Conservation (phyloP, 2,888 invertebrate species). For the Onchidella celtica region DNA sequence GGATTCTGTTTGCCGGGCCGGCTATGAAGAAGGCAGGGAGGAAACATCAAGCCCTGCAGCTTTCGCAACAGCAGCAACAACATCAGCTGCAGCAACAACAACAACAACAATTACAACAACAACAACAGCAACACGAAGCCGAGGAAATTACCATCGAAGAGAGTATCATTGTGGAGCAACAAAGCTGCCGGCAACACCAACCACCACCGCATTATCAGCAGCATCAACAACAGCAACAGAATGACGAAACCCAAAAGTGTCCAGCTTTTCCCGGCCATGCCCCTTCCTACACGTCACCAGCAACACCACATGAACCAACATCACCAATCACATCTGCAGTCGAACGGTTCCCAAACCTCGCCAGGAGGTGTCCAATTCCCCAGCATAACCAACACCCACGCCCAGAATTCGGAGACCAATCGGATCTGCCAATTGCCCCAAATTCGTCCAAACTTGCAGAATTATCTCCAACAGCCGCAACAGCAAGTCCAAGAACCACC, state of each 20-base stretch:
- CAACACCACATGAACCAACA: conserved; percentile 1
- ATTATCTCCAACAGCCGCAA: conserved; percentile 13
- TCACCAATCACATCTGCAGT: conserved; percentile 23
- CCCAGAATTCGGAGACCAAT: neutral
- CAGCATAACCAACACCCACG: neutral
- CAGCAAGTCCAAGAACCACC: neutral
- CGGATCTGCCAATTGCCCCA: conserved; percentile 1
- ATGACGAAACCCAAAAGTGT: neutral
- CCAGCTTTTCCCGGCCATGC: conserved; percentile 14
- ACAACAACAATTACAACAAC: no score
- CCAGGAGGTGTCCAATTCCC: conserved; percentile 20
- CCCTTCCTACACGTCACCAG: neutral
- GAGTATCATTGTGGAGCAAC: neutral
- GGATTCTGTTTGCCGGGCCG: conserved; percentile 37
- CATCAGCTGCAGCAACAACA: no score
- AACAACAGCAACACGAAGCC: neutral
- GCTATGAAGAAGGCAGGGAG: conserved; percentile 41
- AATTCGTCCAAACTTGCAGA: conserved; percentile 23
- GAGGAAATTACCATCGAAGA: neutral
- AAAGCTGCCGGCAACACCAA: conserved; percentile 1
- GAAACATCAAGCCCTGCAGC: conserved; percentile 24
- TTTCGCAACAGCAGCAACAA: conserved; percentile 11
- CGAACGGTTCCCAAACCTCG: neutral
- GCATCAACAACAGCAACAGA: conserved; percentile 10
- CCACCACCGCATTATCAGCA: neutral